Evolutionary conservation across 2,797 vertebrate genomes (phyloP).

Genomic region (Sebastes minor): DNA sequence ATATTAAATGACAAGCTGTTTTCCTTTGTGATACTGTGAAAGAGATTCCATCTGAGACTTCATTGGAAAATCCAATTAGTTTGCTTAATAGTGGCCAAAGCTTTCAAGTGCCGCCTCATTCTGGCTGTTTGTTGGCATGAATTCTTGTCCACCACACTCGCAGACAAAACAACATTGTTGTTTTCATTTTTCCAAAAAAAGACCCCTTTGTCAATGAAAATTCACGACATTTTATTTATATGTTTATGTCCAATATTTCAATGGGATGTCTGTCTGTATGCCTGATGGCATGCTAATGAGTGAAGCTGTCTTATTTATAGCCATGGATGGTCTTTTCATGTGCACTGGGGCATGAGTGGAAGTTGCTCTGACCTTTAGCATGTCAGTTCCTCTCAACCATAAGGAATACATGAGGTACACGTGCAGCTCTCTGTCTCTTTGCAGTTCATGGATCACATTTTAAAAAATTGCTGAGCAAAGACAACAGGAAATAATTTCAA

Average conservation of each 20-base stretch:
- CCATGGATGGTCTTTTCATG: conserved; percentile 40
- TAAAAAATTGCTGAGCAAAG: conserved; percentile 10
- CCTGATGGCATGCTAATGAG: conserved; percentile 51
- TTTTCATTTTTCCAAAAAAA: background rate
- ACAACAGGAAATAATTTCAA: background rate
- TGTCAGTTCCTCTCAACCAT: conserved; percentile 30
- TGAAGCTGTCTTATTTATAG: conserved; percentile 74
- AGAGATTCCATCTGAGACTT: conserved; percentile 21
- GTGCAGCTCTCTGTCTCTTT: background rate
- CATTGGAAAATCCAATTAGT: conserved; percentile 65
- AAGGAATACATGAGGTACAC: conserved; percentile 22
- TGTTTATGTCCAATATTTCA: background rate
- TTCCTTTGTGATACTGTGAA: conserved; percentile 36
- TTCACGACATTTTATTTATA: background rate
- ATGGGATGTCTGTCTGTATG: conserved; percentile 4
- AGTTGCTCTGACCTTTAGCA: conserved; percentile 64
- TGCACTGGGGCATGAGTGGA: conserved; percentile 35
- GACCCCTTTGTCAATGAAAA: background rate
- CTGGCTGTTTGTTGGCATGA: conserved; percentile 34
- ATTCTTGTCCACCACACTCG: background rate
- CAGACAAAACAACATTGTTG: conserved; percentile 10
- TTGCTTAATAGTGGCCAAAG: conserved; percentile 30
- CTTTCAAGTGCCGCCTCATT: conserved; percentile 51
- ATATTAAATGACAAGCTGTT: conserved; percentile 17
- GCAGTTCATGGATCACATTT: background rate